phyloP scores from a whole-genome alignment of 2,113 vertebrate species.

The Strix aluco region DNA sequence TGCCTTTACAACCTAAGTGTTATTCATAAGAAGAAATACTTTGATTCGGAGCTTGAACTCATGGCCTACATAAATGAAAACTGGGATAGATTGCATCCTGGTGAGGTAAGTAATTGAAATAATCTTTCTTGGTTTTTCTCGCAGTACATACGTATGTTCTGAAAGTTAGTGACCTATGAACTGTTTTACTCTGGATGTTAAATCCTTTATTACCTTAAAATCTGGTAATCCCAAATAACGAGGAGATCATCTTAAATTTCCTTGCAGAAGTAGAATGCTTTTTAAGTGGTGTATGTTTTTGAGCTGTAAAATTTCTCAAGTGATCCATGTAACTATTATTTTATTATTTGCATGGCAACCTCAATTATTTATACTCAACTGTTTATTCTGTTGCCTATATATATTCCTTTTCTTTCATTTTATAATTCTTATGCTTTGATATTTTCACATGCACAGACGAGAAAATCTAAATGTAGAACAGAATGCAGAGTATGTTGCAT shows the following conservation, averaged over 20 bases:
- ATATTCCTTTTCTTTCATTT: not conserved
- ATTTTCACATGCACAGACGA: not conserved
- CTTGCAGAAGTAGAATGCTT: not conserved
- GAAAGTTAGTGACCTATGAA: not conserved
- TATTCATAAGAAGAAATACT: slow-evolving; percentile 99
- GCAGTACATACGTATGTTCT: not conserved
- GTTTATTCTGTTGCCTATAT: not conserved
- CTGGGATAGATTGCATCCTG: slow-evolving; percentile 95
- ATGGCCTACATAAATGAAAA: slow-evolving; percentile 97
- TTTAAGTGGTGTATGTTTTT: not conserved
- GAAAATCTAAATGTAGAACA: not conserved
- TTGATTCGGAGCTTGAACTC: slow-evolving; percentile 96
- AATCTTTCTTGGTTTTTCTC: not conserved
- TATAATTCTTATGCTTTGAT: not conserved
- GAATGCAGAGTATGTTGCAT: not conserved
- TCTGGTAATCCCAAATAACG: not conserved
- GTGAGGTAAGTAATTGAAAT: slow-evolving; percentile 80
- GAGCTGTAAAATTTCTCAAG: not conserved
- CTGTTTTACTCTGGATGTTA: not conserved
- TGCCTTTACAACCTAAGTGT: slow-evolving; percentile 98
- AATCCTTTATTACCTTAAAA: not conserved
- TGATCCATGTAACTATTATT: not conserved
- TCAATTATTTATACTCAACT: not conserved
- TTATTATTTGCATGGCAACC: not conserved
- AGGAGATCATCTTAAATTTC: not conserved